A percentile compares a stretch with the other conserved stretches of the same genome.
Conservation (phyloP, 1,140 invertebrate species). For the Calliphora vicina region DNA sequence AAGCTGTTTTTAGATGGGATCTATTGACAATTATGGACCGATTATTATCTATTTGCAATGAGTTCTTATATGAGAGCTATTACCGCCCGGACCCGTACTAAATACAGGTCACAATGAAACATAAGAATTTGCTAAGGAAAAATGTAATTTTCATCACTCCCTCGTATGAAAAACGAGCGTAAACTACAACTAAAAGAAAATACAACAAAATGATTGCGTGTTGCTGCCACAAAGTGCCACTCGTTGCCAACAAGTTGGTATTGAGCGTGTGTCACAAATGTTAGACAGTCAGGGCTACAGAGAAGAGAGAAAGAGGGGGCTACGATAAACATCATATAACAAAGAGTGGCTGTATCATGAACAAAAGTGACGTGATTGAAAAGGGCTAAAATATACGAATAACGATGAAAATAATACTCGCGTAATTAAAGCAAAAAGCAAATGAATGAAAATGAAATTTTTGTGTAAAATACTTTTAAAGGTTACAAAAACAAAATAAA, state of each 20-base stretch:
- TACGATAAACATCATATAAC: not conserved
- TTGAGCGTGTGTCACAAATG: not conserved
- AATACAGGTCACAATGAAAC: no score
- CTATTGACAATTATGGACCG: no score
- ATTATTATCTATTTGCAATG: no score
- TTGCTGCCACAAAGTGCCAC: not conserved
- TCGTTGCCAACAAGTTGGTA: not conserved
- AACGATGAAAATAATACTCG: no score
- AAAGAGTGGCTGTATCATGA: not conserved
- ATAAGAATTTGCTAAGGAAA: no score
- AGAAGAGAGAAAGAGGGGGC: not conserved
- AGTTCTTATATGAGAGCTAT: no score
- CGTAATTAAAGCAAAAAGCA: not conserved
- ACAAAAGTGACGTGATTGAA: slow-evolving; percentile 18
- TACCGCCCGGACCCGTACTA: no score
- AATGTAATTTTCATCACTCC: no score
- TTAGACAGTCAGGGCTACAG: not conserved
- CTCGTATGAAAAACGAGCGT: no score
- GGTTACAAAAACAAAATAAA: not conserved
- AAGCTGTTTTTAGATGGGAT: no score
- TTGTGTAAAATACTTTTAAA: not conserved
- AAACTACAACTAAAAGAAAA: no score
- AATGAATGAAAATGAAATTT: not conserved
- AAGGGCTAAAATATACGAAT: not conserved
- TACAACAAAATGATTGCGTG: not conserved